Percentiles rank a stretch among this genome's conserved stretches.
Evolutionary conservation across 2,113 vertebrate genomes (phyloP).

Genomic region (Onychostoma macrolepis): DNA sequence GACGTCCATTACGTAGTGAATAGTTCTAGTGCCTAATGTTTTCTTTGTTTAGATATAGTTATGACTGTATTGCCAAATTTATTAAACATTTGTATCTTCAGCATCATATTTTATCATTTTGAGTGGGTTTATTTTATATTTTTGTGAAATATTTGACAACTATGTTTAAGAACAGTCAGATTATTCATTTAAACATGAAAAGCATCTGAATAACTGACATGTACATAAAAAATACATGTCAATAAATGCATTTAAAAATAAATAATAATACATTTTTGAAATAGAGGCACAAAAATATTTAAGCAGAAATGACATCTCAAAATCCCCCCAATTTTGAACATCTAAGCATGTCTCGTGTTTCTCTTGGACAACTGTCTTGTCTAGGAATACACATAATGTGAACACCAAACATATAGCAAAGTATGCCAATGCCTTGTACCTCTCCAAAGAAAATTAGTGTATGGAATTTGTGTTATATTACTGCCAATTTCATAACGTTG

Average conservation of each 20-base stretch:
- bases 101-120: slow-evolving; percentile 26
- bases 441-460: slow-evolving; percentile 32
- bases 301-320: not conserved
- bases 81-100: slow-evolving; percentile 40
- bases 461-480: slow-evolving; percentile 46
- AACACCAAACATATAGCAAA: slow-evolving; percentile 4
- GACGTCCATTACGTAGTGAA: not conserved
- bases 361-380: slow-evolving; percentile 3
- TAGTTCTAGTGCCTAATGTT: not conserved
- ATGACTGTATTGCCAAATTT: slow-evolving; percentile 33
- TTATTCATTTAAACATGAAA: not conserved
- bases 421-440: slow-evolving; percentile 13
- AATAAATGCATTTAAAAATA: not conserved
- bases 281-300: not conserved
- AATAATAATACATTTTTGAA: too few species aligned
- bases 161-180: not conserved
- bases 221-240: not conserved
- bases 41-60: slow-evolving; percentile 31
- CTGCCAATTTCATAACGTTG: slow-evolving; percentile 42
- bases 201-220: not conserved
- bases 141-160: not conserved
- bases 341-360: not conserved
- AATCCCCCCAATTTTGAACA: not conserved
- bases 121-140: slow-evolving; percentile 31
- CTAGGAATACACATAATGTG: slow-evolving; percentile 4